Evolutionary conservation across 2,113 vertebrate genomes (phyloP).

Genomic region (Solenodon paradoxus): DNA sequence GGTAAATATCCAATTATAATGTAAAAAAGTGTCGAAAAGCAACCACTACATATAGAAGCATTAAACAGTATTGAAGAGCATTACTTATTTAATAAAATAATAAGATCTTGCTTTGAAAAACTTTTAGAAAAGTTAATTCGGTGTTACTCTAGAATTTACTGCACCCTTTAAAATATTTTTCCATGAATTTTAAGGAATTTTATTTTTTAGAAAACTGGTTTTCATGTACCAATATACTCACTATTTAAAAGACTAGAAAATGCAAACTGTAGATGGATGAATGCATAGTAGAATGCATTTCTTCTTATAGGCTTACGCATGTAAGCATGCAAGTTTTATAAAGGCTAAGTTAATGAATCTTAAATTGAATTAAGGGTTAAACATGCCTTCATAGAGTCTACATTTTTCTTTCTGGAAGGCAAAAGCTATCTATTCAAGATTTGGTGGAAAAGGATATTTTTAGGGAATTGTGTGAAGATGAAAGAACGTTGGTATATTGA

Average conservation of each 20-base stretch:
- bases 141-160: background rate
- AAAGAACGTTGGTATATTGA: slow-evolving; percentile 19
- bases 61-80: background rate
- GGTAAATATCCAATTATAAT: background rate
- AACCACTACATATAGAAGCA: background rate
- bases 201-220: background rate
- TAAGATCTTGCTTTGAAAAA: background rate
- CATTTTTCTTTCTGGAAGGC: background rate
- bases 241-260: background rate
- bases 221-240: background rate
- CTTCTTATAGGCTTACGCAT: background rate
- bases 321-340: background rate
- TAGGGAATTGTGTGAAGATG: slow-evolving; percentile 29
- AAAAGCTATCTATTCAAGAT: background rate
- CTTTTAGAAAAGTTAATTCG: background rate
- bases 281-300: background rate
- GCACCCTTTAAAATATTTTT: slow-evolving; percentile 15
- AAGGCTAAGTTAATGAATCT: background rate
- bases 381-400: background rate
- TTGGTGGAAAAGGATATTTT: background rate
- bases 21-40: background rate
- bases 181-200: background rate
- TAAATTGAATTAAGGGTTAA: background rate
- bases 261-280: background rate
- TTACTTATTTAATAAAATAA: background rate